Base-by-base conservation (phyloP, 53 echinoderm and acorn worm species). In the Holothuria leucospilota region DNA sequence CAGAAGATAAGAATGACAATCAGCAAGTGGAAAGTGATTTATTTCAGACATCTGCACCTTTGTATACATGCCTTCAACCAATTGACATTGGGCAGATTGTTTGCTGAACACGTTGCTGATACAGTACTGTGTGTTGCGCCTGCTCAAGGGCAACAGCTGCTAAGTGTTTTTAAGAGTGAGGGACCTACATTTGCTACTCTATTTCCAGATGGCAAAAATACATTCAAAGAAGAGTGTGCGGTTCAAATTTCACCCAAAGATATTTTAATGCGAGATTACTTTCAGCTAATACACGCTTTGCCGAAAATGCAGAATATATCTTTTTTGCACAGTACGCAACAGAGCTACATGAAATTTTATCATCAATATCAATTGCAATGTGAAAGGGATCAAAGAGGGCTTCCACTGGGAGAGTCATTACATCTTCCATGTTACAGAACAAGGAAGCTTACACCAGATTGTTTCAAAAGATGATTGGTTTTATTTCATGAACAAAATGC, bases 251-350 rank as follows among this genome's bases (percentile, higher is more conserved):
- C 91, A 70, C 86, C 23, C 69, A 77, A 60, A 87, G 92, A 63
- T 95, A 95, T 85, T 89, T 95, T 4, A 91, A 87, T 23, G 81
- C 89, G 20, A 77, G 93, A 72, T 66, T 95, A 51, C 89, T 91
- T 85, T 84, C 89, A 68, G 84, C 78, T 39, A 91, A 93, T 59
- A 91, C 91, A 29, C 83, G 93, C 65, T 95, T 95, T 87, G 91
- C 93, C 87, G 88, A n/a, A n/a, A n/a, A n/a, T n/a, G n/a, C n/a
- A n/a, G n/a, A n/a, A n/a, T n/a, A n/a, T n/a, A n/a, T n/a, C n/a
- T n/a, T n/a, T n/a, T n/a, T n/a, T n/a, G n/a, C n/a, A n/a, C n/a
- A n/a, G n/a, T n/a, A n/a, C n/a, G n/a, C n/a, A n/a, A n/a, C n/a
- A n/a, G n/a, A n/a, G n/a, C n/a, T n/a, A n/a, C n/a, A n/a, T n/a